Evolutionary conservation across 2,888 invertebrate genomes (phyloP).

Genomic region (Diarsia rubi): DNA sequence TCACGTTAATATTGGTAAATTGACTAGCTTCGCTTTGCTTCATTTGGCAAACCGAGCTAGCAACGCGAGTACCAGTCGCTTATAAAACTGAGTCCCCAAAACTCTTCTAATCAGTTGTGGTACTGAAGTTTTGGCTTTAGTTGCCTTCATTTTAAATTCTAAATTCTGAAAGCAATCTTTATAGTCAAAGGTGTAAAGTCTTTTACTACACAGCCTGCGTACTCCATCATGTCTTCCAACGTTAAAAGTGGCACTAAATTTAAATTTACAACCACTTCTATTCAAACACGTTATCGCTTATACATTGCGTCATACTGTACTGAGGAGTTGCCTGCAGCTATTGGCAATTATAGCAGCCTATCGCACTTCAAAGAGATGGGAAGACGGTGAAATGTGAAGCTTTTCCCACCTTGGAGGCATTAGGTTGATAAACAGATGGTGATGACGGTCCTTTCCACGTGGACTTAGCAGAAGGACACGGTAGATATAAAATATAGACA

Average conservation of each 20-base stretch:
- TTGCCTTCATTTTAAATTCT: slow-evolving; percentile 17
- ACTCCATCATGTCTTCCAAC: slow-evolving; percentile 20
- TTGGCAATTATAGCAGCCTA: slow-evolving; percentile 87
- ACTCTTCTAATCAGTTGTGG: neutral
- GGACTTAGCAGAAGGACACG: neutral
- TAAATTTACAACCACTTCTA: slow-evolving; percentile 38
- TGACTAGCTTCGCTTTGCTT: neutral
- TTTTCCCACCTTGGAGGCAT: slow-evolving; percentile 74
- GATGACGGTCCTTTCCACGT: slow-evolving; percentile 48
- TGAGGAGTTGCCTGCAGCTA: slow-evolving; percentile 82
- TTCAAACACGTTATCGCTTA: slow-evolving; percentile 46
- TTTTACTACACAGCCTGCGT: slow-evolving; percentile 30
- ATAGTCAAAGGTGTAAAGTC: slow-evolving; percentile 18
- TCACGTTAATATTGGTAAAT: neutral
- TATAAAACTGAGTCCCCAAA: neutral
- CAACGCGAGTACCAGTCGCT: neutral
- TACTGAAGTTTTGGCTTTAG: neutral
- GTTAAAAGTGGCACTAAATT: slow-evolving; percentile 48
- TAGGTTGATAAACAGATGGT: slow-evolving; percentile 68
- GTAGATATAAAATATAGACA: slow-evolving; percentile 1
- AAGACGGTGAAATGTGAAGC: slow-evolving; percentile 73
- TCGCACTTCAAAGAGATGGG: slow-evolving; percentile 84
- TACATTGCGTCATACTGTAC: slow-evolving; percentile 60
- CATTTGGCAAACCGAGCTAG: neutral
- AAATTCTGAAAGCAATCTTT: slow-evolving; percentile 18